phyloP scores from a whole-genome alignment of 2,113 vertebrate genomes.

The Panthera leo region DNA sequence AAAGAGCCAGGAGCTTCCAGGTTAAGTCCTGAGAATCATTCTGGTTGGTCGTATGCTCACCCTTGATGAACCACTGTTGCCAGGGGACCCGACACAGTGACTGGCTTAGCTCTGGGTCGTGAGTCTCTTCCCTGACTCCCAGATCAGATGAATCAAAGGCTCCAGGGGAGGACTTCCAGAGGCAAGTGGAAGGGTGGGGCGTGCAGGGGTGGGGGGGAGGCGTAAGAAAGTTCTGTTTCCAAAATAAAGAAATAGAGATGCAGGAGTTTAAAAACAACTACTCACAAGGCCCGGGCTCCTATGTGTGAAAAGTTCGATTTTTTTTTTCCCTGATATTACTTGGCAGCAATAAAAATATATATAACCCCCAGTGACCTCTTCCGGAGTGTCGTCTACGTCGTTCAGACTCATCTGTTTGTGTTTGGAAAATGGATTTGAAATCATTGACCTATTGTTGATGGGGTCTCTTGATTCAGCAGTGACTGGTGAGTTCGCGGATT shows the following conservation, averaged over 20 bases:
- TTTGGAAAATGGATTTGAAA: conserved; percentile 47
- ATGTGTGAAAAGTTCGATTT: not conserved
- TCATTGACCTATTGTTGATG: not conserved
- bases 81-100: not conserved
- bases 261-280: not conserved
- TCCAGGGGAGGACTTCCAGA: not conserved
- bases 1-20: not conserved
- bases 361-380: not conserved
- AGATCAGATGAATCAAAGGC: not conserved
- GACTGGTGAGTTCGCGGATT: not conserved
- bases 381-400: not conserved
- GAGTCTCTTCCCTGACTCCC: not conserved
- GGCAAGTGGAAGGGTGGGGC: not conserved
- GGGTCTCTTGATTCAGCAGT: not conserved
- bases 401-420: conserved; percentile 22
- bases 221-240: not conserved
- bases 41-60: not conserved
- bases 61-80: not conserved
- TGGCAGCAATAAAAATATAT: not conserved
- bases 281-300: not conserved
- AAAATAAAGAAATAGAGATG: not conserved
- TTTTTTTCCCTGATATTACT: not conserved
- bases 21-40: not conserved
- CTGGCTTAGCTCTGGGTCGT: not conserved
- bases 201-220: accelerated